These are phyloP conservation scores for Epiblema foenella DNA, from an alignment of 2,888 invertebrate species.

Conservation along the genomic window DNA sequence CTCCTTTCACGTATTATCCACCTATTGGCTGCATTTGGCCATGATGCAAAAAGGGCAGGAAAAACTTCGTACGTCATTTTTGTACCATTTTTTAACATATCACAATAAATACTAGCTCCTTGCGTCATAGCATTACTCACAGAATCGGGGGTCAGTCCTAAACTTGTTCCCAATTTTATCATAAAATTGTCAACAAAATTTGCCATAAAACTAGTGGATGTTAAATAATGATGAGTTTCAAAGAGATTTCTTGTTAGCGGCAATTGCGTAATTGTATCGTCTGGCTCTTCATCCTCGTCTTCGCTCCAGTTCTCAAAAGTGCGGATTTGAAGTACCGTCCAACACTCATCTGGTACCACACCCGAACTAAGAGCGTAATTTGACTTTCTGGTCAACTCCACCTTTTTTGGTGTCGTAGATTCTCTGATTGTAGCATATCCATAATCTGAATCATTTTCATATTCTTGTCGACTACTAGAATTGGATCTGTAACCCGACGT, in stretches of 20 bases:
- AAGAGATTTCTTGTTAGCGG: conserved; percentile 69
- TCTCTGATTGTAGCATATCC: conserved; percentile 87
- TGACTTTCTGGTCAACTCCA: conserved; percentile 74
- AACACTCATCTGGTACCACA: conserved; percentile 81
- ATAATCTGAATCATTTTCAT: conserved; percentile 86
- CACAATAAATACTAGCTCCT: conserved; percentile 88
- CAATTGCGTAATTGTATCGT: conserved; percentile 61
- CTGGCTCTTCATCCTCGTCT: conserved; percentile 70
- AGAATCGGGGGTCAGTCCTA: conserved; percentile 84
- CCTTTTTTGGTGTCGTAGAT: conserved; percentile 84
- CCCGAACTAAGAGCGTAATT: conserved; percentile 73
- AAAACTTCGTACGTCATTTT: conserved; percentile 86
- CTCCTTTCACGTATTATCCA: conserved; percentile 87
- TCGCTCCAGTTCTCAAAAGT: conserved; percentile 70
- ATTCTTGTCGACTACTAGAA: conserved; percentile 73
- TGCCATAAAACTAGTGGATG: conserved; percentile 88
- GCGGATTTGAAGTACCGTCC: conserved; percentile 75
- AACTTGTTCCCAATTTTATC: conserved; percentile 82
- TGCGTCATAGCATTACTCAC: conserved; percentile 85
- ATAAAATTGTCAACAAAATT: conserved; percentile 88
- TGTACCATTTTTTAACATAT: conserved; percentile 71
- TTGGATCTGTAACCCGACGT: conserved; percentile 85
- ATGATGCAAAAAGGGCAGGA: conserved; percentile 88
- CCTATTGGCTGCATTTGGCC: conserved; percentile 89
- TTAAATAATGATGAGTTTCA: conserved; percentile 83